phyloP scores from a whole-genome alignment of 2,888 invertebrate species.

The Peribatodes rhomboidaria region DNA sequence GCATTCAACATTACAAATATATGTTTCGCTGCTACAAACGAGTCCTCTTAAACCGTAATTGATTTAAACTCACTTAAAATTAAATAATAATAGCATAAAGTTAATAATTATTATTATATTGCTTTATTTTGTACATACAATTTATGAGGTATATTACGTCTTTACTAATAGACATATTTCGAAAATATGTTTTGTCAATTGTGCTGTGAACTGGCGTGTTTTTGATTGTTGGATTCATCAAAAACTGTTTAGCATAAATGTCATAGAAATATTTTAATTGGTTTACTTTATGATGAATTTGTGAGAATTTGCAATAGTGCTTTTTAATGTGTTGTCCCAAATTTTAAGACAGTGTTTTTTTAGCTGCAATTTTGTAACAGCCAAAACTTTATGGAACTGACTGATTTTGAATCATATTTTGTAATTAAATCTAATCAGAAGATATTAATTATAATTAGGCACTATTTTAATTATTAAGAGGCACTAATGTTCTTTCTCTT shows the following conservation, averaged over 20 bases:
- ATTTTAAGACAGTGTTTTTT: neutral
- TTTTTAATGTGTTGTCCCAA: neutral
- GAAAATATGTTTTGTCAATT: constrained; percentile 87
- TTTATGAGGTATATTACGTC: constrained; percentile 83
- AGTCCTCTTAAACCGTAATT: constrained; percentile 51
- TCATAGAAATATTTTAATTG: constrained; percentile 13
- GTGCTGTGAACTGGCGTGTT: constrained; percentile 78
- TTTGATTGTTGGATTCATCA: constrained; percentile 68
- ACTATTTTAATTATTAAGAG: constrained; percentile 5
- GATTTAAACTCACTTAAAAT: constrained; percentile 67
- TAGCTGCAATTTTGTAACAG: no score
- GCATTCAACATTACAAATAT: no score
- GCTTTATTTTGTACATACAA: constrained; percentile 85
- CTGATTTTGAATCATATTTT: no score
- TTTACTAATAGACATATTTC: constrained; percentile 85
- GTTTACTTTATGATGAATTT: constrained; percentile 6
- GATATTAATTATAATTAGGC: no score
- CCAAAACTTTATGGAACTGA: no score
- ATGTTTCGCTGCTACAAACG: constrained; percentile 46
- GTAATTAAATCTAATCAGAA: no score
- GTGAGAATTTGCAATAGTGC: constrained; percentile 9
- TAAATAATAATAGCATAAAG: constrained; percentile 55
- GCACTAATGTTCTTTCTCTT: constrained; percentile 14
- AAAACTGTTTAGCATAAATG: constrained; percentile 34
- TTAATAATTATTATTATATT: constrained; percentile 72